A percentile compares a stretch with the other conserved stretches of the same genome.
These are phyloP conservation scores for Calyptommatus sinebrachiatus DNA, from an alignment of 2,113 vertebrate species.

Conservation along the genomic window DNA sequence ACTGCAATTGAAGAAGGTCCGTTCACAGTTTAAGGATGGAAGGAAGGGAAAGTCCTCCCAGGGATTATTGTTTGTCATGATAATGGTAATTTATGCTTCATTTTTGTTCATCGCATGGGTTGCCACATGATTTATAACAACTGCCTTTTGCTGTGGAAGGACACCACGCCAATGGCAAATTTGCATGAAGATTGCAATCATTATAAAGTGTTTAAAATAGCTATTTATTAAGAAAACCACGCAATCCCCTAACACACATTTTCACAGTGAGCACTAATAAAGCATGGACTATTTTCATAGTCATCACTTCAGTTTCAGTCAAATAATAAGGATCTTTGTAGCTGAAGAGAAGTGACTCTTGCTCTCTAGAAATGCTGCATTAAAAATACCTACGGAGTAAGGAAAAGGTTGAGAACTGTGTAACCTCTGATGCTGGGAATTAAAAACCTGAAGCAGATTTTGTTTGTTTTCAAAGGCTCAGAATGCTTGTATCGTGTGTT, in stretches of 20 bases:
- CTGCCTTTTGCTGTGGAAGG: background rate
- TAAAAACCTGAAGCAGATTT: background rate
- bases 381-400: background rate
- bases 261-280: background rate
- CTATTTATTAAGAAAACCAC: background rate
- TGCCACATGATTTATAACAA: background rate
- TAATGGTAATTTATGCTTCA: background rate
- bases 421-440: background rate
- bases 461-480: background rate
- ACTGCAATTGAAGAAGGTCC: background rate
- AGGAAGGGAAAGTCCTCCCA: background rate
- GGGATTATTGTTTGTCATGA: background rate
- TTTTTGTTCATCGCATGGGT: background rate
- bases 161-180: background rate
- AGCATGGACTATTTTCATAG: background rate
- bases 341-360: background rate
- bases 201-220: background rate
- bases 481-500: background rate
- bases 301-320: background rate
- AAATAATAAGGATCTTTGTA: background rate
- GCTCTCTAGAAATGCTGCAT: background rate
- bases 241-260: background rate
- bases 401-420: background rate
- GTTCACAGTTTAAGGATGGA: accelerated
- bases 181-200: background rate